Percentiles rank a stretch among this genome's conserved stretches.
phyloP scores from a whole-genome alignment of 2,888 invertebrate genomes.

The Nebria brevicollis region DNA sequence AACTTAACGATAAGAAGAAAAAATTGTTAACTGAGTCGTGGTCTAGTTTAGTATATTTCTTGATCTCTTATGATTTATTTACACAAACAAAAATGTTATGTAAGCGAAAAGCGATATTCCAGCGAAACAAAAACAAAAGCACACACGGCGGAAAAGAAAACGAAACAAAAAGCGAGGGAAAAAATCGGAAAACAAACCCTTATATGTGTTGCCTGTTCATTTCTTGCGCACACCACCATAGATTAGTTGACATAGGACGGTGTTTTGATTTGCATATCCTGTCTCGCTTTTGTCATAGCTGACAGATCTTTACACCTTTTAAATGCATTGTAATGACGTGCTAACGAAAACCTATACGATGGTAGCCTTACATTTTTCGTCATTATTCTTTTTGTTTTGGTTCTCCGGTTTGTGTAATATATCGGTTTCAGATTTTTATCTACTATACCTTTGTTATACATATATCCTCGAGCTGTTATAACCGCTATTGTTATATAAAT shows the following conservation, averaged over 20 bases:
- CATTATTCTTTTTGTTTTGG: neutral
- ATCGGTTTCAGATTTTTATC: neutral
- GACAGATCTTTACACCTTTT: neutral
- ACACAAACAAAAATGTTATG: too few relatives aligned
- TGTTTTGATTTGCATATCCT: neutral
- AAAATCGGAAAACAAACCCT: neutral
- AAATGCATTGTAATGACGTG: neutral
- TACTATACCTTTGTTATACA: neutral
- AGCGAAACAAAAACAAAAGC: too few relatives aligned
- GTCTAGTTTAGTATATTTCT: too few relatives aligned
- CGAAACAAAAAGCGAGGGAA: neutral
- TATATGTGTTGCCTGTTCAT: neutral
- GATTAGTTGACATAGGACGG: neutral
- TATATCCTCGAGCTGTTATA: neutral
- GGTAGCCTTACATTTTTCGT: neutral
- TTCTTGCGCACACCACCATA: neutral
- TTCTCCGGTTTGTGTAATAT: neutral
- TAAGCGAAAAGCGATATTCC: too few relatives aligned
- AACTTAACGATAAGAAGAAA: too few relatives aligned
- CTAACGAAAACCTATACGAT: neutral
- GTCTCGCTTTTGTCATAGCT: neutral
- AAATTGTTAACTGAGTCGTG: too few relatives aligned
- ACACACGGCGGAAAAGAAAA: neutral
- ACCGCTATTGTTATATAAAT: constrained; percentile 1
- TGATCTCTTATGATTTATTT: too few relatives aligned